Evolutionary conservation across 2,888 invertebrate genomes (phyloP).

Genomic region (Panzeria rudis): DNA sequence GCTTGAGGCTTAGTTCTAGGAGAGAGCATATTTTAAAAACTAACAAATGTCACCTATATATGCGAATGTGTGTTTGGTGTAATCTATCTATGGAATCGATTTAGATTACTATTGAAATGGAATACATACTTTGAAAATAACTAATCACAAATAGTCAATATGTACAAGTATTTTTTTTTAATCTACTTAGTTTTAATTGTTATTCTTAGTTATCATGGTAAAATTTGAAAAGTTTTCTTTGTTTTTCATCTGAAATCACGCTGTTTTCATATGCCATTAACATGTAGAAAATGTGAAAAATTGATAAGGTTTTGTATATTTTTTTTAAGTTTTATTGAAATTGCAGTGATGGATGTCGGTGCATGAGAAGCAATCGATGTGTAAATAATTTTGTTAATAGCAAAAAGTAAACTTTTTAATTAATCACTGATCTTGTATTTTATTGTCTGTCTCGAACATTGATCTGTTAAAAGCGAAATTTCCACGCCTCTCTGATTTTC

Average conservation of each 20-base stretch:
- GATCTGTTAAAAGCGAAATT: constrained; percentile 42
- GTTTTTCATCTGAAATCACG: constrained; percentile 75
- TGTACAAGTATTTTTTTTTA: neutral
- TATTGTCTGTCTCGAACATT: constrained; percentile 17
- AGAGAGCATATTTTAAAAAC: constrained; percentile 37
- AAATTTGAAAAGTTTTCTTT: constrained; percentile 56
- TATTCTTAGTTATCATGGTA: constrained; percentile 35
- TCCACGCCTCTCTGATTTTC: neutral
- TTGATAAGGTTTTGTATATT: constrained; percentile 61
- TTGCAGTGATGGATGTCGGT: constrained; percentile 30
- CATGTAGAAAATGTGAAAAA: constrained; percentile 34
- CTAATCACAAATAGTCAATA: constrained; percentile 9
- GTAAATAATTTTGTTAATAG: neutral
- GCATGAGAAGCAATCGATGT: constrained; percentile 16
- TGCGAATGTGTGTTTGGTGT: neutral
- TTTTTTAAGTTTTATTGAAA: constrained; percentile 26
- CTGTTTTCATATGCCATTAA: constrained; percentile 75
- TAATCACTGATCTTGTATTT: constrained; percentile 34
- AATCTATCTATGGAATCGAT: constrained; percentile 28
- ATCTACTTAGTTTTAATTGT: constrained; percentile 20
- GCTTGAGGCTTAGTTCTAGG: constrained; percentile 16
- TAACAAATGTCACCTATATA: neutral
- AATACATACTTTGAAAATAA: neutral
- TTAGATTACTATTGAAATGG: constrained; percentile 25
- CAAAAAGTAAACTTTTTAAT: constrained; percentile 16